Conservation (phyloP, 2,888 invertebrate species). For the Meta bourneti region DNA sequence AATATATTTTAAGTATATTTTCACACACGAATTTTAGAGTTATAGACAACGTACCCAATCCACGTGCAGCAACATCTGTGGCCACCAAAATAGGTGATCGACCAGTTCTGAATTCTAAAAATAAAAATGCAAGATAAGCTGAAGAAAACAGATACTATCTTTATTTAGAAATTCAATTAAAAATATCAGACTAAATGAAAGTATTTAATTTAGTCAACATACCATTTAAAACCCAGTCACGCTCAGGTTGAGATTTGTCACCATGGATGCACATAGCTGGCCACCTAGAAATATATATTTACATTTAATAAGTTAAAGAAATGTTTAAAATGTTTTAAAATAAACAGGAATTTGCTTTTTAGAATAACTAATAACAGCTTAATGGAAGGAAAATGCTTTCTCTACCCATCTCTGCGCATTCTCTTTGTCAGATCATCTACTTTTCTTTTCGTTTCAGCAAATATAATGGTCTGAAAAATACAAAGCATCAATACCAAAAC, state of each 20-base stretch:
- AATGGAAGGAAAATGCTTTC: not conserved
- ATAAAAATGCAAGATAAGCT: slow-evolving; percentile 36
- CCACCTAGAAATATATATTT: slow-evolving; percentile 79
- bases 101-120: slow-evolving; percentile 88
- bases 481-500: not conserved
- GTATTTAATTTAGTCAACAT: slow-evolving; percentile 3
- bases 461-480: slow-evolving; percentile 88
- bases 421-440: slow-evolving; percentile 92
- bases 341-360: not conserved
- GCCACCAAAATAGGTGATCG: slow-evolving; percentile 93
- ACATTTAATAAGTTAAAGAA: not conserved
- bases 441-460: slow-evolving; percentile 98
- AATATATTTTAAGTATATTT: not conserved
- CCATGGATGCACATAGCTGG: slow-evolving; percentile 84
- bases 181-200: not conserved
- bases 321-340: not conserved
- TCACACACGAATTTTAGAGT: not conserved
- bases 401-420: slow-evolving; percentile 89
- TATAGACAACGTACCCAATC: slow-evolving; percentile 86
- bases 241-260: slow-evolving; percentile 83
- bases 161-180: not conserved
- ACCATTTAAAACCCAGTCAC: slow-evolving; percentile 83
- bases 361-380: too few species aligned
- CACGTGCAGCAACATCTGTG: slow-evolving; percentile 96
- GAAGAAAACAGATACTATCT: not conserved